A percentile compares a stretch with the other conserved stretches of the same genome.
phyloP scores from a whole-genome alignment of 2,797 vertebrate species.

The Sebastes baramenuke region DNA sequence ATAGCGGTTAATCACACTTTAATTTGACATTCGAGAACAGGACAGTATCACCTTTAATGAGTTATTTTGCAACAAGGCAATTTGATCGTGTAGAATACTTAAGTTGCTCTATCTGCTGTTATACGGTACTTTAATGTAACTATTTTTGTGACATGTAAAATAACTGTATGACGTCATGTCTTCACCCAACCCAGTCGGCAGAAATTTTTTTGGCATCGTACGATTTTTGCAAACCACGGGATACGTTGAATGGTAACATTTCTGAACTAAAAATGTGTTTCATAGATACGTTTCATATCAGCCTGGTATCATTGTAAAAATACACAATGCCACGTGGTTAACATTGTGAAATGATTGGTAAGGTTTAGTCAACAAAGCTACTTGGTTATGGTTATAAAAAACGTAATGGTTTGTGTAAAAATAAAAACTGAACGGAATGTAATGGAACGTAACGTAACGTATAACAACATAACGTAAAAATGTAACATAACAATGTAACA shows the following conservation, averaged over 20 bases:
- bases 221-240: background rate
- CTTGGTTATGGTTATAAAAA: no score
- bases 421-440: no score
- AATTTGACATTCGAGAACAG: background rate
- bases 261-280: background rate
- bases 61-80: background rate
- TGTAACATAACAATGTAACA: no score
- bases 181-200: background rate
- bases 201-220: background rate
- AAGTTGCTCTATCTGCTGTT: background rate
- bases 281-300: background rate
- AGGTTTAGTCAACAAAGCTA: background rate
- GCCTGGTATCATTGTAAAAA: background rate
- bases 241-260: rapidly evolving
- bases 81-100: background rate
- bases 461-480: no score
- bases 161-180: background rate
- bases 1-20: background rate
- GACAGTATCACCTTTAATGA: background rate
- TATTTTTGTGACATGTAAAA: background rate
- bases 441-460: no score
- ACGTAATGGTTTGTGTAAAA: no score
- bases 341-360: background rate
- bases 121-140: background rate
- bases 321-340: background rate